Evolutionary conservation across 2,113 vertebrate species (phyloP).

Genomic region (Danionella cerebrum): DNA sequence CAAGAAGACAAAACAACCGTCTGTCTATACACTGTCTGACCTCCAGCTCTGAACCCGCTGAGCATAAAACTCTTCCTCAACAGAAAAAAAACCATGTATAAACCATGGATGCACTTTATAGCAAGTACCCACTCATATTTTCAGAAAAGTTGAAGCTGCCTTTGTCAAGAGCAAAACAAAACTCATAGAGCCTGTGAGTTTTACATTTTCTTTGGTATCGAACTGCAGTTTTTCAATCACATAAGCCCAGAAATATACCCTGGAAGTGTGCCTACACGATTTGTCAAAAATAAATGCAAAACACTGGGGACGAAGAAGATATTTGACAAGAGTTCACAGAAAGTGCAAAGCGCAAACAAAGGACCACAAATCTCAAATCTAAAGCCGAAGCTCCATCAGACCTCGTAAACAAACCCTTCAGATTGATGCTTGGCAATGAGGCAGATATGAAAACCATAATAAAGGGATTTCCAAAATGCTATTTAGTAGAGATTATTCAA

Average conservation of each 20-base stretch:
- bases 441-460: not conserved
- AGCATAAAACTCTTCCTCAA: not conserved
- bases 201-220: too few species aligned
- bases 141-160: too few species aligned
- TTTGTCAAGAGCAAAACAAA: not conserved
- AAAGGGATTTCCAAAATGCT: not conserved
- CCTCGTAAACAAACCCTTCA: not conserved
- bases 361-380: not conserved
- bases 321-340: too few species aligned
- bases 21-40: not conserved
- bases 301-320: too few species aligned
- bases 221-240: not conserved
- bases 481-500: not conserved
- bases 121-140: too few species aligned
- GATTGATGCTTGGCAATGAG: not conserved
- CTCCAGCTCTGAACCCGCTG: not conserved
- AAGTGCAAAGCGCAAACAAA: not conserved
- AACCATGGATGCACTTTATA: too few species aligned
- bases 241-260: not conserved
- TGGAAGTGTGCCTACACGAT: not conserved
- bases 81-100: too few species aligned
- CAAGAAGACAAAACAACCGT: conserved; percentile 34
- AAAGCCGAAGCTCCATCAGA: not conserved
- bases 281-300: not conserved
- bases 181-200: too few species aligned